Evolutionary conservation across 2,113 vertebrate species (phyloP), one percentile per base, ranked within the genome.

Genomic region (Limanda limanda): DNA sequence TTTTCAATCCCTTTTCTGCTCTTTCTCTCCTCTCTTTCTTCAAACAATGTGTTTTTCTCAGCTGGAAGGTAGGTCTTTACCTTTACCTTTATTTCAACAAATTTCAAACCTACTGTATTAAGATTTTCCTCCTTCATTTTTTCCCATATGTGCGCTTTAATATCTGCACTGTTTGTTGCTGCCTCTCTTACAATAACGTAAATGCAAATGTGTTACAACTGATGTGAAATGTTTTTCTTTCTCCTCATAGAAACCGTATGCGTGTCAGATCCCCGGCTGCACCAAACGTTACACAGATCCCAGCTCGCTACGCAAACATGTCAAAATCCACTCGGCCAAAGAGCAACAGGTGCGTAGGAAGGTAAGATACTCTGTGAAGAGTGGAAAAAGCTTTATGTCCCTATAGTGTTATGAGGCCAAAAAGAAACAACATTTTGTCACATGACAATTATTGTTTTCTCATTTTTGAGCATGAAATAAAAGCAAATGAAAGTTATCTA

Each of bases 241-340:
- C 48, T 82, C n/a, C 58, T 81, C 60, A 31, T 79, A 99, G 98
- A 99, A 99, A 87, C 98, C 98, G 1, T 99, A 99, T 0, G 97
- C 97, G 55, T 99, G 98, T 92, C 97, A 99, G 95, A 98, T 99
- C 42, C 96, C 97, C 0, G 97, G 98, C 86, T 99, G 98, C 85
- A 97, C 97, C 90, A 99, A 99, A 78, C 97, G 98, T 88, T 99
- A 99, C 93, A 99, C 97, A 0, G 98, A 99, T 87, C 98, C 98
- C 87, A 99, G 98, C 95, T 99, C 98, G 23, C 95, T 99, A 51
- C 96, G 98, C 91, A 99, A 99, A 84, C 98, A 99, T 0, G 97
- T 99, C 88, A 99, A 99, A 91, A 98, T 98, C 76, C 98, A 99
- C 88, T 97, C 97, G 0, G 96, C 96, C 89, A 98, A 99, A 94